phyloP scores from a whole-genome alignment of 1,140 invertebrate species.

The Eupeodes corollae region DNA sequence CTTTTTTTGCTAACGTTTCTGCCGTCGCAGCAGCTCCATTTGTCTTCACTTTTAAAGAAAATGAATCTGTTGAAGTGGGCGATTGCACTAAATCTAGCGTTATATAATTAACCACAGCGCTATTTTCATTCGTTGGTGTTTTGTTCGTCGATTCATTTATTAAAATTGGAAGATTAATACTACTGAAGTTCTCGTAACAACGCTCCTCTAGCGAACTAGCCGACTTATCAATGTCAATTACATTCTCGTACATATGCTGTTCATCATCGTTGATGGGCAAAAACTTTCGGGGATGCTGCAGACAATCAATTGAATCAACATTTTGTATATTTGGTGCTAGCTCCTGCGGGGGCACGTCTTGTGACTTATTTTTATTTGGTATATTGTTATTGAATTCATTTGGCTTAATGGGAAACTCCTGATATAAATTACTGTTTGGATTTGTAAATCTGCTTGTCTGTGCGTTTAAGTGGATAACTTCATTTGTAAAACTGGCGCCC shows the following conservation, averaged over 20 bases:
- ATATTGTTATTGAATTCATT: constrained; percentile 18
- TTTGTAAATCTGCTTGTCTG: constrained; percentile 37
- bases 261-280: constrained; percentile 8
- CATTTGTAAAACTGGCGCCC: constrained; percentile 40
- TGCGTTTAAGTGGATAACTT: constrained; percentile 41
- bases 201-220: constrained; percentile 13
- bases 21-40: too few relatives aligned
- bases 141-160: background rate
- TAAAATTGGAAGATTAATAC: constrained; percentile 15
- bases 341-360: constrained; percentile 38
- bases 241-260: constrained; percentile 27
- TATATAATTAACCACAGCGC: background rate
- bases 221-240: constrained; percentile 11
- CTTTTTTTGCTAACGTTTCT: too few relatives aligned
- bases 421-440: constrained; percentile 35
- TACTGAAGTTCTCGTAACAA: constrained; percentile 28
- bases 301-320: too few relatives aligned
- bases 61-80: background rate
- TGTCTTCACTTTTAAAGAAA: too few relatives aligned
- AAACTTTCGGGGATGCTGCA: too few relatives aligned
- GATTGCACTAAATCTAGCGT: background rate
- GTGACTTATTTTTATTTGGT: constrained; percentile 35
- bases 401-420: constrained; percentile 14
- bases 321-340: constrained; percentile 20
- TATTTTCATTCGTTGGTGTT: background rate